phyloP scores from a whole-genome alignment of 2,797 vertebrate genomes.

The Channa striata region DNA sequence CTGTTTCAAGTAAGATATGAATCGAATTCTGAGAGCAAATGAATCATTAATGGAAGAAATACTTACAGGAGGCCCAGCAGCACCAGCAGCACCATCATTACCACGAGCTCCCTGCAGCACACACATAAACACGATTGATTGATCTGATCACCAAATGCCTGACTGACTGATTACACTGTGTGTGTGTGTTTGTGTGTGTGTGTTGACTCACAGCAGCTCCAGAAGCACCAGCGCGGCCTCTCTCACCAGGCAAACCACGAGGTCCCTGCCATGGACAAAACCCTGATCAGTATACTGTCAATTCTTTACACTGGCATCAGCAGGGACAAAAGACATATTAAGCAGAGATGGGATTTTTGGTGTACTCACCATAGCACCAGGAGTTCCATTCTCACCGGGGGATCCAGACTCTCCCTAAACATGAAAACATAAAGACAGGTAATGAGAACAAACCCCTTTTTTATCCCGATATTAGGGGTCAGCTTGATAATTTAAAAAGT shows the following conservation, averaged over 20 bases:
- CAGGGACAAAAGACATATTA: not conserved
- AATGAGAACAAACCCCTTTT: too few species aligned
- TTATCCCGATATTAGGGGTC: too few species aligned
- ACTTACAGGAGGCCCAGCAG: conserved; percentile 95
- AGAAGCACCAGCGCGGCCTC: conserved; percentile 91
- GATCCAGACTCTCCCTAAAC: conserved; percentile 92
- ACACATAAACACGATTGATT: conserved; percentile 37
- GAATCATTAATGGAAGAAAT: not conserved
- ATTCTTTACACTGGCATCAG: not conserved
- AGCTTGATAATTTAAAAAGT: too few species aligned
- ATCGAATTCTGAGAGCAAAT: not conserved
- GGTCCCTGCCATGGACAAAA: conserved; percentile 86
- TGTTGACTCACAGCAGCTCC: conserved; percentile 93
- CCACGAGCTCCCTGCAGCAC: conserved; percentile 92
- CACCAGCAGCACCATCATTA: conserved; percentile 94
- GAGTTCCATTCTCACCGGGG: conserved; percentile 95
- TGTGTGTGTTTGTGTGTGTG: not conserved
- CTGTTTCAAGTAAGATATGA: too few species aligned
- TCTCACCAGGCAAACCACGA: conserved; percentile 96
- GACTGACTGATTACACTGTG: not conserved
- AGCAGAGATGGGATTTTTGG: not conserved
- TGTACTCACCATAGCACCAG: conserved; percentile 93
- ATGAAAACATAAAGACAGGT: conserved; percentile 24
- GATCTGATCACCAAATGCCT: not conserved
- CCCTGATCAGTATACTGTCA: not conserved